phyloP scores from a whole-genome alignment of 1,140 invertebrate genomes.

The Galendromus occidentalis region DNA sequence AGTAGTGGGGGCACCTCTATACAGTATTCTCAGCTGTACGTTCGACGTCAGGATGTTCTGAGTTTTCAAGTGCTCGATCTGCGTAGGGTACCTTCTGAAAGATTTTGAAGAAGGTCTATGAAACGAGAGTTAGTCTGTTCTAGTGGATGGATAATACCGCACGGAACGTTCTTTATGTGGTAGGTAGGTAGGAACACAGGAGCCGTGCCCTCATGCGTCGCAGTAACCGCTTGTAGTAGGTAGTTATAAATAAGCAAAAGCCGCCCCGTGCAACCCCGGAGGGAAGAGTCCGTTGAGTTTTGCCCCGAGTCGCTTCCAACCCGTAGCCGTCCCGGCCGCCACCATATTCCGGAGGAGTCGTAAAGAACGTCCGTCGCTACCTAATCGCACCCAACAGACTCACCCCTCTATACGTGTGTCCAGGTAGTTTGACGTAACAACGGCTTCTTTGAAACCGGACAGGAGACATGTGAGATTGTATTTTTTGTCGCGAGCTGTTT shows the following conservation, averaged over 20 bases:
- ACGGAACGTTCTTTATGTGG: conserved; percentile 17
- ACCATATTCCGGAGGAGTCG: neutral
- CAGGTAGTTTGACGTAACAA: conserved; percentile 78
- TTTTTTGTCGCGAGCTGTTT: conserved; percentile 67
- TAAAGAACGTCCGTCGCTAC: conserved; percentile 7
- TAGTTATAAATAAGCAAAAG: too few species aligned
- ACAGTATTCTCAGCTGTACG: conserved; percentile 59
- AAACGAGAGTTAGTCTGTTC: conserved; percentile 12
- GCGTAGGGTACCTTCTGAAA: conserved; percentile 53
- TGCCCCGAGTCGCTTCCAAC: too few species aligned
- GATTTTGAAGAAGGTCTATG: conserved; percentile 34
- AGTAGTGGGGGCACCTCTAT: conserved; percentile 68
- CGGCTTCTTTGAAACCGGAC: conserved; percentile 67
- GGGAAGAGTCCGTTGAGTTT: too few species aligned
- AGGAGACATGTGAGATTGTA: conserved; percentile 79
- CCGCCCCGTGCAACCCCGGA: too few species aligned
- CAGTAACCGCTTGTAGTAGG: too few species aligned
- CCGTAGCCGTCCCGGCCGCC: too few species aligned
- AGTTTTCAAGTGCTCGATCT: conserved; percentile 69
- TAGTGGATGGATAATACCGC: conserved; percentile 17
- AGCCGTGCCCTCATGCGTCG: too few species aligned
- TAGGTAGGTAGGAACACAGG: too few species aligned
- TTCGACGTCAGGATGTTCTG: conserved; percentile 71
- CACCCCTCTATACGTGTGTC: conserved; percentile 45
- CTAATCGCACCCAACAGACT: neutral